Evolutionary conservation across 92 coral and sea anemone species (phyloP).

Genomic region (Montipora capitata): DNA sequence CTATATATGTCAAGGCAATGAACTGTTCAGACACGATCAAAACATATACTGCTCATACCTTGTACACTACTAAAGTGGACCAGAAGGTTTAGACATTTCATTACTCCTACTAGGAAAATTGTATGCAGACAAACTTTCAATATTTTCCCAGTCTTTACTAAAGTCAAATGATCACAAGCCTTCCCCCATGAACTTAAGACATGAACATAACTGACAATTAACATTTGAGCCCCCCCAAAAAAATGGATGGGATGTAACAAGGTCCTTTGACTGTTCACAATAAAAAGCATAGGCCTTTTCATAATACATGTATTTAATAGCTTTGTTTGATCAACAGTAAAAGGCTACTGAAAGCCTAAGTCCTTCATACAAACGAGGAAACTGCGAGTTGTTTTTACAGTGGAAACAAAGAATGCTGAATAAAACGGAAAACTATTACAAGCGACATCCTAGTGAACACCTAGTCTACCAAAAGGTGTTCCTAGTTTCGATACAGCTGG

Average conservation of each 20-base stretch:
- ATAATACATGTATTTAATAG: too few species aligned
- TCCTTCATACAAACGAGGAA: too few species aligned
- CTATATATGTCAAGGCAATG: not conserved
- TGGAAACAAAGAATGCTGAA: not conserved
- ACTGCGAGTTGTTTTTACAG: not conserved
- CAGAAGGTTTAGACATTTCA: too few species aligned
- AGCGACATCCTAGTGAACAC: not conserved
- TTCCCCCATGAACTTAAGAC: too few species aligned
- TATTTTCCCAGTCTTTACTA: not conserved
- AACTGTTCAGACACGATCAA: not conserved
- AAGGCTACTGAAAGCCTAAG: too few species aligned
- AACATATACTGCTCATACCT: not conserved
- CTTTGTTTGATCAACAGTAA: too few species aligned
- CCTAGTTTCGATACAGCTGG: not conserved
- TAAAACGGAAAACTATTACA: not conserved
- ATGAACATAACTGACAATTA: too few species aligned
- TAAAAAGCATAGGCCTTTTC: too few species aligned
- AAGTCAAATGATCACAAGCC: too few species aligned
- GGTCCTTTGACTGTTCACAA: not conserved
- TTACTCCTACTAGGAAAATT: too few species aligned
- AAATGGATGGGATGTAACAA: not conserved
- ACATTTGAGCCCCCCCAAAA: too few species aligned
- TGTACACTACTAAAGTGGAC: not conserved
- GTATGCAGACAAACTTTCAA: not conserved
- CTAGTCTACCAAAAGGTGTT: not conserved